phyloP scores from a whole-genome alignment of 2,797 vertebrate species.

The Syngnathus rostellatus region DNA sequence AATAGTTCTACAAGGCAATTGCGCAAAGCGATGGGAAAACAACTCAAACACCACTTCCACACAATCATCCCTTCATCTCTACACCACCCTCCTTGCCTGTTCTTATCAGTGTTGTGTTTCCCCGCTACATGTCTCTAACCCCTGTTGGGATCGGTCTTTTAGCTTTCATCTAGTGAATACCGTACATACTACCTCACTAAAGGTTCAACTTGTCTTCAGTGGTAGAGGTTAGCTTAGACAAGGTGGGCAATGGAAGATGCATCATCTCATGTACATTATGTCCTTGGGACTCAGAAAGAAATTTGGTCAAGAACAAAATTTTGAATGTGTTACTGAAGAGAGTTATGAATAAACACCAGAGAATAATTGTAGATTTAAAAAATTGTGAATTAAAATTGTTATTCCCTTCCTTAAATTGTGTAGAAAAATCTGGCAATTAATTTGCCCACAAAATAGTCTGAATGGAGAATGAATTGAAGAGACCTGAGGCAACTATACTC shows the following conservation, averaged over 20 bases:
- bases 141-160: slow-evolving; percentile 45
- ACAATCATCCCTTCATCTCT: slow-evolving; percentile 35
- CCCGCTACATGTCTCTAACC: slow-evolving; percentile 37
- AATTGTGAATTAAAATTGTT: slow-evolving; percentile 42
- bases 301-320: not conserved
- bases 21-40: slow-evolving; percentile 33
- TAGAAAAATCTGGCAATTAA: slow-evolving; percentile 41
- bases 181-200: not conserved
- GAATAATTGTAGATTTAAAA: slow-evolving; percentile 27
- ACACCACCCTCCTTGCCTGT: slow-evolving; percentile 28
- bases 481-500: slow-evolving; percentile 46
- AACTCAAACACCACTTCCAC: slow-evolving; percentile 31
- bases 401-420: slow-evolving; percentile 22
- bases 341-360: not conserved
- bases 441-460: slow-evolving; percentile 45
- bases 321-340: not conserved
- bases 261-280: not conserved
- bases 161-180: too few relatives aligned
- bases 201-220: not conserved
- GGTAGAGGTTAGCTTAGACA: not conserved
- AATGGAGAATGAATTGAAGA: slow-evolving; percentile 58
- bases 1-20: slow-evolving; percentile 40
- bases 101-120: slow-evolving; percentile 44
- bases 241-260: not conserved
- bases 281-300: not conserved